Conservation (phyloP, 2,113 vertebrate species). For the Sclerurus mexicanus region DNA sequence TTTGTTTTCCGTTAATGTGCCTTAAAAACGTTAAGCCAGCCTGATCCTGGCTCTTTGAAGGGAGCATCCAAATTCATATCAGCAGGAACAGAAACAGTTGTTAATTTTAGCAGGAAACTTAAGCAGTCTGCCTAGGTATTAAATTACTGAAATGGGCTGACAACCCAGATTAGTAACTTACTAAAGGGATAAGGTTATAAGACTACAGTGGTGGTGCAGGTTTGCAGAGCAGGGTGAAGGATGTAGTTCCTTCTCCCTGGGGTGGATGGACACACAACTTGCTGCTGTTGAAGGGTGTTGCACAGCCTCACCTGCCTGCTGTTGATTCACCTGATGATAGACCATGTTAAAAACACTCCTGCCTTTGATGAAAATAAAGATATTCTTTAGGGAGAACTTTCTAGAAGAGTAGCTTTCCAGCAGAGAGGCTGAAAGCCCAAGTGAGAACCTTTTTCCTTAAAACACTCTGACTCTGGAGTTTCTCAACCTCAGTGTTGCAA, state of each 20-base stretch:
- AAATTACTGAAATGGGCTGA: background rate
- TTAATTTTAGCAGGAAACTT: constrained; percentile 18
- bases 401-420: background rate
- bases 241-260: background rate
- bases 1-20: background rate
- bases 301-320: background rate
- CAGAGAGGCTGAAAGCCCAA: background rate
- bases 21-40: background rate
- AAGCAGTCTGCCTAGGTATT: background rate
- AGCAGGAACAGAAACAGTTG: background rate
- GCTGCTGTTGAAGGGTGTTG: background rate
- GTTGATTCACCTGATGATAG: background rate
- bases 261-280: rapidly evolving
- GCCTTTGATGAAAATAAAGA: background rate
- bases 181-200: background rate
- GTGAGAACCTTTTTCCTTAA: background rate
- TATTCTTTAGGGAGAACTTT: background rate
- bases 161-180: background rate
- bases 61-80: background rate
- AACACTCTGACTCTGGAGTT: background rate
- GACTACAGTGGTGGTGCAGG: background rate
- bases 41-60: background rate
- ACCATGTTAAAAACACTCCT: background rate
- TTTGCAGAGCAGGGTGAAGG: background rate
- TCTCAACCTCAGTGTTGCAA: background rate